phyloP scores from a whole-genome alignment of 1,140 invertebrate species.

The Archivesica marissinica region DNA sequence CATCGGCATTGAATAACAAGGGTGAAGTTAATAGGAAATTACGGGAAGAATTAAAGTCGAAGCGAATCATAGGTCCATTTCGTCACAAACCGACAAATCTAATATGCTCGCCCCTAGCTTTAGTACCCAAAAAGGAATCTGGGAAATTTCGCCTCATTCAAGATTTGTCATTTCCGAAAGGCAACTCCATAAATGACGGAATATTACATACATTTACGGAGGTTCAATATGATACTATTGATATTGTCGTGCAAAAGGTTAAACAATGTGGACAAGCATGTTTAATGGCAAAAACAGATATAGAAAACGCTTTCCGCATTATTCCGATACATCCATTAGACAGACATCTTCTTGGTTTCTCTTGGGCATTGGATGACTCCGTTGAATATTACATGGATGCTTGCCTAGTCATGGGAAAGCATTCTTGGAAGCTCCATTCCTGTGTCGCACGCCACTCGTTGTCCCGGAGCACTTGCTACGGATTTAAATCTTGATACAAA shows the following conservation, averaged over 20 bases:
- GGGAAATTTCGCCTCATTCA: slow-evolving; percentile 29
- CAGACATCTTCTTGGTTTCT: slow-evolving; percentile 31
- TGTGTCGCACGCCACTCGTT: no score
- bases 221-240: slow-evolving; percentile 23
- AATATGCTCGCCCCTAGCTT: slow-evolving; percentile 22
- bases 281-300: slow-evolving; percentile 40
- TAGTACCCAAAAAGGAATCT: slow-evolving; percentile 36
- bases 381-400: slow-evolving; percentile 24
- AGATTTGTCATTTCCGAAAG: slow-evolving; percentile 42
- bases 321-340: slow-evolving; percentile 40
- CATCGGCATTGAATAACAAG: not conserved
- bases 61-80: slow-evolving; percentile 3
- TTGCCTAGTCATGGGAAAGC: slow-evolving; percentile 41
- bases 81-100: slow-evolving; percentile 8
- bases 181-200: slow-evolving; percentile 16
- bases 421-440: no score
- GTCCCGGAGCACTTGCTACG: no score
- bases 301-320: slow-evolving; percentile 46
- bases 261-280: slow-evolving; percentile 4
- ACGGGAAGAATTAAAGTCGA: not conserved
- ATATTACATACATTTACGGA: slow-evolving; percentile 12
- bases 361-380: not conserved
- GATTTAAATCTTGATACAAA: no score
- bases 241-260: slow-evolving; percentile 32
- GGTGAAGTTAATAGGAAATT: not conserved